Conservation (phyloP, 2,888 invertebrate species). For the Harmothoe impar region DNA sequence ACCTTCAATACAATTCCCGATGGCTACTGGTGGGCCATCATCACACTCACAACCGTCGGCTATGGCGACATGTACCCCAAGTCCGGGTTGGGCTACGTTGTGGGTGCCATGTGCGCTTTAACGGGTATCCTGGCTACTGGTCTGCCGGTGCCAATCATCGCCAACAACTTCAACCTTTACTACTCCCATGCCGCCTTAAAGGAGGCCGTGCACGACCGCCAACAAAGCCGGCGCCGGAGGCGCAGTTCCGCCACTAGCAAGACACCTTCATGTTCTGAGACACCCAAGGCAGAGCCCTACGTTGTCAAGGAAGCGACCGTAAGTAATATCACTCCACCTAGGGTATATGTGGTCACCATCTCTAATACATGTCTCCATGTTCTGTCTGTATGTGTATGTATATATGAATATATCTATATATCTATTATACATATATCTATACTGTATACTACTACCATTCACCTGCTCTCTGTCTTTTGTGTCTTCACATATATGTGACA, state of each 20-base stretch:
- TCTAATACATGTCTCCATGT: not conserved
- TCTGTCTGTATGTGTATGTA: not conserved
- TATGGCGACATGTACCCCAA: slow-evolving; percentile 65
- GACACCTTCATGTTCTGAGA: slow-evolving; percentile 27
- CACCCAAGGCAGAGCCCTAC: slow-evolving; percentile 56
- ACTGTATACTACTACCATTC: not conserved
- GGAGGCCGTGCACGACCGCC: slow-evolving; percentile 67
- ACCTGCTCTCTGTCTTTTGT: not conserved
- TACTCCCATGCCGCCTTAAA: slow-evolving; percentile 65
- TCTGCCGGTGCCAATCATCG: slow-evolving; percentile 66
- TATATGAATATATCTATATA: slow-evolving; percentile 31
- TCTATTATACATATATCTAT: slow-evolving; percentile 29
- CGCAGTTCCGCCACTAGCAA: slow-evolving; percentile 47
- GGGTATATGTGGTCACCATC: not conserved
- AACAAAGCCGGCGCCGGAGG: not conserved
- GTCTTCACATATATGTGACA: too few species aligned
- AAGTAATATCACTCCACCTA: slow-evolving; percentile 17
- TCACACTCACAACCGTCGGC: slow-evolving; percentile 68
- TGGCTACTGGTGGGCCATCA: slow-evolving; percentile 66
- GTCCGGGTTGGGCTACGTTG: slow-evolving; percentile 57
- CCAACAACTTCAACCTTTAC: slow-evolving; percentile 63
- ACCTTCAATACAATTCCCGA: slow-evolving; percentile 63
- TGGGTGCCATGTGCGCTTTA: slow-evolving; percentile 64
- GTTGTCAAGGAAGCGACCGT: slow-evolving; percentile 64
- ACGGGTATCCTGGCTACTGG: slow-evolving; percentile 64